phyloP scores from a whole-genome alignment of 2,113 vertebrate genomes.

The Poicephalus gulielmi region DNA sequence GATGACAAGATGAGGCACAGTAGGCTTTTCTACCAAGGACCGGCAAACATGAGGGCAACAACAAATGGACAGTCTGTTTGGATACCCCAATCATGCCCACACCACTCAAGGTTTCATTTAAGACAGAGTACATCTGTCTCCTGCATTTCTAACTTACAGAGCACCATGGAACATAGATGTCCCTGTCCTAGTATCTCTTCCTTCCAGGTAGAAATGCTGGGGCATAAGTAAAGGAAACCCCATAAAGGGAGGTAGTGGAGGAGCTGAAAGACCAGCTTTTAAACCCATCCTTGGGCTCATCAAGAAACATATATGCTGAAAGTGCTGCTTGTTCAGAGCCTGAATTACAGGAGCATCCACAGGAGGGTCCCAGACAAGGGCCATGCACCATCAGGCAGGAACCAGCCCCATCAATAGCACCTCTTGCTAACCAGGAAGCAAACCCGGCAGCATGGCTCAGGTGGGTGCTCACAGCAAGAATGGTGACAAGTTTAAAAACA shows the following conservation, averaged over 20 bases:
- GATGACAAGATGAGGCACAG: background rate
- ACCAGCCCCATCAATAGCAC: background rate
- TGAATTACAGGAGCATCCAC: background rate
- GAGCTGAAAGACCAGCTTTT: background rate
- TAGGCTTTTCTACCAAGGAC: background rate
- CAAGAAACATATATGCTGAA: background rate
- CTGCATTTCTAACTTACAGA: background rate
- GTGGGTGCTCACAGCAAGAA: background rate
- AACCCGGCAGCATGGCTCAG: background rate
- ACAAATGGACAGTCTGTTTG: background rate
- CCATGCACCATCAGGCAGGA: accelerated
- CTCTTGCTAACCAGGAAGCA: background rate
- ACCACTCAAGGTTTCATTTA: background rate
- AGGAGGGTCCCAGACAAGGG: background rate
- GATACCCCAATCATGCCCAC: background rate
- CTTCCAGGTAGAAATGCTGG: background rate
- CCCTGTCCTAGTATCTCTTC: background rate
- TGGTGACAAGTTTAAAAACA: accelerated
- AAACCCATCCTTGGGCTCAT: background rate
- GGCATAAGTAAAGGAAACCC: background rate
- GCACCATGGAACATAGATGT: background rate
- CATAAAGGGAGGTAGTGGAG: background rate
- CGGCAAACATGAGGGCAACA: background rate
- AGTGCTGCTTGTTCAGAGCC: background rate
- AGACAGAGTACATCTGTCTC: background rate